These are phyloP conservation scores for Cyprinus carpio DNA, from an alignment of 2,113 vertebrate species.

Conservation along the genomic window DNA sequence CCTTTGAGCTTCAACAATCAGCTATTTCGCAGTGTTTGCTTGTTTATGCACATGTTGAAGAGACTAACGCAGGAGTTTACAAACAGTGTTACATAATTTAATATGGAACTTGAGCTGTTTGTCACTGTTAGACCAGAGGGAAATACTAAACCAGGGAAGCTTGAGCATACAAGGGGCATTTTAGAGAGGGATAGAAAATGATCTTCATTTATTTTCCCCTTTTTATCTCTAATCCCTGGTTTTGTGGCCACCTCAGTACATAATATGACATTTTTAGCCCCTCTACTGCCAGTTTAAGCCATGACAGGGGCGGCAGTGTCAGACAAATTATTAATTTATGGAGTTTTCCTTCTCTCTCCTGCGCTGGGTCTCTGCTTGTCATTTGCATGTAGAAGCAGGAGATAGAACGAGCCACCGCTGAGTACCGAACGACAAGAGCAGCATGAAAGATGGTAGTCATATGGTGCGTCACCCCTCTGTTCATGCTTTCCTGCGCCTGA, in stretches of 20 bases:
- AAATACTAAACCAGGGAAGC: neutral
- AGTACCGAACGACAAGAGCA: neutral
- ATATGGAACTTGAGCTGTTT: constrained; percentile 6
- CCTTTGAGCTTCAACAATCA: constrained; percentile 19
- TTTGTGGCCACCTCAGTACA: neutral
- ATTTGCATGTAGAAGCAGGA: constrained; percentile 33
- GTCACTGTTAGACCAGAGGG: neutral
- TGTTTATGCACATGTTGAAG: constrained; percentile 9
- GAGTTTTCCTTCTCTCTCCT: constrained; percentile 10
- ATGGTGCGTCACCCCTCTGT: neutral
- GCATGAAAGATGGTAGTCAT: constrained; percentile 1
- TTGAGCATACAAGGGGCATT: neutral
- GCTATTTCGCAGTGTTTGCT: constrained; percentile 10
- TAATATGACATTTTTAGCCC: neutral
- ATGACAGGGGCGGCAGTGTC: neutral
- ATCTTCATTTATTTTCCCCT: neutral
- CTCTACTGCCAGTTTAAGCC: neutral
- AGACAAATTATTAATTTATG: constrained; percentile 23
- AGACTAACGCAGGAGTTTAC: constrained; percentile 9
- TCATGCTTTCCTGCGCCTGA: neutral
- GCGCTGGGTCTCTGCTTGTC: neutral
- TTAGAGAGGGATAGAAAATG: neutral
- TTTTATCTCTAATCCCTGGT: neutral
- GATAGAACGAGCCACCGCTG: constrained; percentile 14
- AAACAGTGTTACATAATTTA: constrained; percentile 37